Evolutionary conservation across 1,140 invertebrate genomes (phyloP), one percentile per base, ranked within the genome.

Genomic region (Andricus grossulariae): DNA sequence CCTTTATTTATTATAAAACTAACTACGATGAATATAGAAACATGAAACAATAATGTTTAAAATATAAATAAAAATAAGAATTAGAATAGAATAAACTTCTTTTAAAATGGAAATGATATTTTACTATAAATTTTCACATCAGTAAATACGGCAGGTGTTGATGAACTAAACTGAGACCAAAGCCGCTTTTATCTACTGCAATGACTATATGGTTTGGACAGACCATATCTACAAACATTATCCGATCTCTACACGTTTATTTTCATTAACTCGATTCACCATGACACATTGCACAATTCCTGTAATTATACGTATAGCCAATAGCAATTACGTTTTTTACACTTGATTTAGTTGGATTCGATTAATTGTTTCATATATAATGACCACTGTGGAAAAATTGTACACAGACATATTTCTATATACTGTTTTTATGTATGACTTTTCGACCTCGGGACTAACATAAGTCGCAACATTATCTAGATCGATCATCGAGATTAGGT

Each of bases 281-380:
- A 66, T 66, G 60, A 66, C 25, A 66, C 25, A 45, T n/a, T 66
- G 60, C 60, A 16, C 60, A 66, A 39, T 66, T 66, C 32, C 25
- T 66, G 32, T 66, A 66, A 39, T 66, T 66, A 45, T n/a, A 39
- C 60, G 60, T 66, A n/a, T n/a, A 66, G 60, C 16, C 12, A 32
- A 11, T 32, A 60, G 21, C 39, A n/a, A 39, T 66, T 39, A 39
- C 16, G 60, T 66, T 39, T 39, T 45, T 12, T 66, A 66, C 32
- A 45, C 60, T 66, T 6, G 32, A 66, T 66, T 45, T 45, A 66
- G 25, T 66, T 66, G 32, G 12, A 32, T 39, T 39, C 32, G 25
- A 32, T 15, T 39, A 66, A 66, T 66, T 39, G 60, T 39, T 66
- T 45, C 5, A 11, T 45, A 45, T 1, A 45, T 8, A 45, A 45